Conservation (phyloP, 2,113 vertebrate genomes). For the Microcebus tavaratra region DNA sequence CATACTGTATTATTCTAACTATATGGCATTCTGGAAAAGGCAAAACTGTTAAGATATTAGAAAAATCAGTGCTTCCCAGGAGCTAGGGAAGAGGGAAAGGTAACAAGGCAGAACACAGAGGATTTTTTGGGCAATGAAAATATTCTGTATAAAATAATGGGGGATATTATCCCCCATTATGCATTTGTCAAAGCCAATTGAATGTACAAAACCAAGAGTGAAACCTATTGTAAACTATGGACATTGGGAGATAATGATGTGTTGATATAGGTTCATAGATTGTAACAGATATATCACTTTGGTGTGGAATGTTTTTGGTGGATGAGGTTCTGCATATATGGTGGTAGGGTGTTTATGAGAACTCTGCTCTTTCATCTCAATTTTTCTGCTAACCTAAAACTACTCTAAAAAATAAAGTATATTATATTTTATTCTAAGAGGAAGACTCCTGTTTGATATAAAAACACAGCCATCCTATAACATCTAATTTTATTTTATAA, state of each 20-base stretch:
- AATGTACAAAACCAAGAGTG: background rate
- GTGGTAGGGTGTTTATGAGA: background rate
- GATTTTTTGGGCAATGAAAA: background rate
- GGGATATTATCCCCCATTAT: background rate
- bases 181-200: background rate
- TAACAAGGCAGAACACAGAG: background rate
- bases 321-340: background rate
- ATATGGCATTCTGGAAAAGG: background rate
- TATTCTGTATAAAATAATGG: background rate
- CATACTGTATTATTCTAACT: background rate
- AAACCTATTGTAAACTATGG: background rate
- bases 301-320: background rate
- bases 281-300: background rate
- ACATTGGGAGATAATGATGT: background rate
- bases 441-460: background rate
- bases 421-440: background rate
- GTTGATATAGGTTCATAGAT: background rate
- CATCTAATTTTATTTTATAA: constrained; percentile 16
- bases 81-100: background rate
- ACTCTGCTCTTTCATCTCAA: background rate
- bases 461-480: background rate
- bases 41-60: background rate
- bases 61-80: background rate
- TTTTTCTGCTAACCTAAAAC: background rate
- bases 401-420: background rate